Evolutionary conservation across 1,140 invertebrate species (phyloP).

Genomic region (Panagrolaimus sp.): DNA sequence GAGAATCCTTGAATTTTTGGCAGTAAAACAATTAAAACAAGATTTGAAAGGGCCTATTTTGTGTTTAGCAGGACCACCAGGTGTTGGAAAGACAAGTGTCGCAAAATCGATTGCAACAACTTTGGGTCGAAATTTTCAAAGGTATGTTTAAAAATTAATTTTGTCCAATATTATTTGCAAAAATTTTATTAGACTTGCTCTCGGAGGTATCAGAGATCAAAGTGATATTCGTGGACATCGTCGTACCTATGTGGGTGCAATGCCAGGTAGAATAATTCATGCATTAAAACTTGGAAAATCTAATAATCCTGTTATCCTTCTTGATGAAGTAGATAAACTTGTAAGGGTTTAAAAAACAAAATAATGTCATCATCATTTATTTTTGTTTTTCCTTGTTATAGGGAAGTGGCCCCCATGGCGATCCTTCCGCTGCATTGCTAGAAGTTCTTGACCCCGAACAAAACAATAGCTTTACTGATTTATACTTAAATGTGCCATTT

Average conservation of each 20-base stretch:
- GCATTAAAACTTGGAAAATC: constrained; percentile 62
- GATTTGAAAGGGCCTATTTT: constrained; percentile 65
- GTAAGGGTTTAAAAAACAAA: constrained; percentile 50
- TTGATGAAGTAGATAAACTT: constrained; percentile 68
- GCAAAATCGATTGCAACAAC: constrained; percentile 65
- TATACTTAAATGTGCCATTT: constrained; percentile 66
- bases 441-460: constrained; percentile 68
- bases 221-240: constrained; percentile 66
- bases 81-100: constrained; percentile 67
- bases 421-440: constrained; percentile 65
- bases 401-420: constrained; percentile 63
- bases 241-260: constrained; percentile 66
- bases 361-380: no score
- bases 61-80: constrained; percentile 67
- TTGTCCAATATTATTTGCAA: no score
- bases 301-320: constrained; percentile 66
- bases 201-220: constrained; percentile 66
- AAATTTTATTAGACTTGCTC: constrained; percentile 30
- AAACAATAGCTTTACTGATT: constrained; percentile 65
- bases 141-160: no score
- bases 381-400: constrained; percentile 45
- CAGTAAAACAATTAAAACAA: constrained; percentile 63
- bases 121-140: constrained; percentile 64
- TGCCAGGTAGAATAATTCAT: constrained; percentile 66
- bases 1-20: constrained; percentile 65